Base-by-base conservation (phyloP, 2,113 vertebrate genomes). In the Parotia lawesii region DNA sequence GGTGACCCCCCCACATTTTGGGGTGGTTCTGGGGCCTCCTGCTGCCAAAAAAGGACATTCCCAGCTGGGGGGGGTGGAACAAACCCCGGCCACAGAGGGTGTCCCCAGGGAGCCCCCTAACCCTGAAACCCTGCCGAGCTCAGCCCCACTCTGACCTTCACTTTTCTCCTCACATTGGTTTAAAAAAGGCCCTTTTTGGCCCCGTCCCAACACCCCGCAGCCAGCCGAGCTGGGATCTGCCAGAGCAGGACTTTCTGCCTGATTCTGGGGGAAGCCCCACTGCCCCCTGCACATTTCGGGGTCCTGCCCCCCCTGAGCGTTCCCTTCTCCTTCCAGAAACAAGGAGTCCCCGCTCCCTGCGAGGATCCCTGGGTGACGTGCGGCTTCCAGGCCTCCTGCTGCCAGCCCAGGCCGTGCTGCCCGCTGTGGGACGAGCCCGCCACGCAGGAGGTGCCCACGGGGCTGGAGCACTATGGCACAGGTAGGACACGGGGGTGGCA, bases 381-480 rank as follows among this genome's bases (percentile, higher is more conserved):
- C 2, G 98, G 97, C 78, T 98, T 98, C 78, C 98, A 98, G 95
- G 96, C 77, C 69, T 94, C 74, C 97, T 98, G 96, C 97, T 98
- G 97, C 94, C 98, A 96, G 11, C 98, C 98, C 21, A 97, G 98
- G 97, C 92, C 95, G 0, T 96, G 98, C 89, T 98, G 98, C 81
- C 96, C 97, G 3, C 91, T 96, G 28, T 98, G 98, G 98, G 98
- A 98, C 3, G 98, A 99, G 58, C 96, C 98, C 5, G 96, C 98
- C 64, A 98, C 98, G 33, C 99, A 99, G 96, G 99, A 99, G 97
- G 99, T 99, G 22, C 99, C 99, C 56, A 99, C 98, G 0, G 98
- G 99, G 50, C 98, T 98, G 8, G 99, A 99, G 82, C 95, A 98
- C 93, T 98, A 92, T 40, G 90, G 97, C 44, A 97, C 98, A 61